These are phyloP conservation scores for Megamerina dolium DNA, from an alignment of 2,888 invertebrate species.

Conservation along the genomic window DNA sequence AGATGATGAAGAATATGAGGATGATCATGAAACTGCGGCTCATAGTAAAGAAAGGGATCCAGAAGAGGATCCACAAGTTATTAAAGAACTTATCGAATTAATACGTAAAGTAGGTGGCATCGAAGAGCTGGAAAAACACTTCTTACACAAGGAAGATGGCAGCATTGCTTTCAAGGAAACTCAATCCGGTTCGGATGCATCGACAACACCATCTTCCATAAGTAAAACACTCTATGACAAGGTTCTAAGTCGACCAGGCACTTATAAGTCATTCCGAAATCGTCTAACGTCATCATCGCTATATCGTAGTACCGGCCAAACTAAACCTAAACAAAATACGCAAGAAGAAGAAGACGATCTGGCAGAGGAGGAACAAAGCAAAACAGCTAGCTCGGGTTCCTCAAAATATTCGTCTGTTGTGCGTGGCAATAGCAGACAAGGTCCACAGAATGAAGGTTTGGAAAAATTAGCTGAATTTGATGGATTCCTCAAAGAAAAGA, in stretches of 20 bases:
- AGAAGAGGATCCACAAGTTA: slow-evolving; percentile 55
- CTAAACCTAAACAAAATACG: slow-evolving; percentile 10
- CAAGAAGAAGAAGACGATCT: slow-evolving; percentile 14
- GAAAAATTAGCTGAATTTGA: slow-evolving; percentile 45
- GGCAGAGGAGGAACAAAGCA: slow-evolving; percentile 6
- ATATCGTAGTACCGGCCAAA: slow-evolving; percentile 22
- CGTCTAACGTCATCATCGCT: slow-evolving; percentile 34
- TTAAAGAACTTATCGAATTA: slow-evolving; percentile 75
- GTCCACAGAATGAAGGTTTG: slow-evolving; percentile 56
- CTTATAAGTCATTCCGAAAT: slow-evolving; percentile 39
- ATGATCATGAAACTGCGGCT: slow-evolving; percentile 44
- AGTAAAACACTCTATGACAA: slow-evolving; percentile 72
- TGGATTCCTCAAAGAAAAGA: slow-evolving; percentile 50
- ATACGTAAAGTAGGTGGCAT: slow-evolving; percentile 85
- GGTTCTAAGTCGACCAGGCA: slow-evolving; percentile 54
- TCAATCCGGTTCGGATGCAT: slow-evolving; percentile 29
- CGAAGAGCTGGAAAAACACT: slow-evolving; percentile 76
- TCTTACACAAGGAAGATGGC: slow-evolving; percentile 55
- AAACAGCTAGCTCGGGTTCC: slow-evolving; percentile 25
- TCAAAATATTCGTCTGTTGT: slow-evolving; percentile 57
- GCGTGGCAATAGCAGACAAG: slow-evolving; percentile 55
- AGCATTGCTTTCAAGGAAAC: slow-evolving; percentile 50
- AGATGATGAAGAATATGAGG: slow-evolving; percentile 53
- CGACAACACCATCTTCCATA: slow-evolving; percentile 59
- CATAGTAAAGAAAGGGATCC: slow-evolving; percentile 29